A percentile compares a stretch with the other conserved stretches of the same genome.
These are phyloP conservation scores for Maconellicoccus hirsutus DNA, from an alignment of 1,140 invertebrate species.

Conservation along the genomic window DNA sequence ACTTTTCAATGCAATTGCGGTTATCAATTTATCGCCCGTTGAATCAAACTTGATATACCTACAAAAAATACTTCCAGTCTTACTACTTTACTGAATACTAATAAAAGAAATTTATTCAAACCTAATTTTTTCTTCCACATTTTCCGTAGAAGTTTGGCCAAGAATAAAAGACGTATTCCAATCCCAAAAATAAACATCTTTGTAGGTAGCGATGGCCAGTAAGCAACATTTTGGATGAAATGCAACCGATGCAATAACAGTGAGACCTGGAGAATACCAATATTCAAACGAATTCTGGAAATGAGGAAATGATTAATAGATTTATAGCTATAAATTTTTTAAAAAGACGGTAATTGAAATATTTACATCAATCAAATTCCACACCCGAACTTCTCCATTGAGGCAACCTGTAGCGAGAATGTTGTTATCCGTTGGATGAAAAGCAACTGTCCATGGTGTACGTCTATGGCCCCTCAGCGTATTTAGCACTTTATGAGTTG, in stretches of 20 bases:
- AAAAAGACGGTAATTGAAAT: not conserved
- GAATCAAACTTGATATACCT: not conserved
- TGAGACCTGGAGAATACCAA: conserved; percentile 56
- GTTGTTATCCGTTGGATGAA: conserved; percentile 73
- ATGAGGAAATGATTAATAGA: not conserved
- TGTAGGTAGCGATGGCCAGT: conserved; percentile 72
- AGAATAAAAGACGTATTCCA: conserved; percentile 70
- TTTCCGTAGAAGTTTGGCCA: conserved; percentile 52
- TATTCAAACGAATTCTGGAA: conserved; percentile 42
- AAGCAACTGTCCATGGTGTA: conserved; percentile 85
- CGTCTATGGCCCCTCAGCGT: conserved; percentile 71
- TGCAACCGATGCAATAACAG: conserved; percentile 70
- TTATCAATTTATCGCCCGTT: not conserved
- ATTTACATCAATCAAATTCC: conserved; percentile 55
- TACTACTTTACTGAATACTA: no score
- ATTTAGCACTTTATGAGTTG: conserved; percentile 64
- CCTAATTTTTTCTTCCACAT: conserved; percentile 64
- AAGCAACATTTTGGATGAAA: conserved; percentile 75
- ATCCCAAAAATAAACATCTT: conserved; percentile 82
- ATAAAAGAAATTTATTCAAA: conserved; percentile 32
- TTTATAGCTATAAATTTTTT: no score
- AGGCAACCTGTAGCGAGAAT: conserved; percentile 80
- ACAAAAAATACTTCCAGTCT: not conserved
- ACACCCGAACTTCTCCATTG: conserved; percentile 78
- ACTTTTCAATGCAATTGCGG: not conserved